Base-by-base conservation (phyloP, 2,888 invertebrate species). In the Metallyticus violacea region DNA sequence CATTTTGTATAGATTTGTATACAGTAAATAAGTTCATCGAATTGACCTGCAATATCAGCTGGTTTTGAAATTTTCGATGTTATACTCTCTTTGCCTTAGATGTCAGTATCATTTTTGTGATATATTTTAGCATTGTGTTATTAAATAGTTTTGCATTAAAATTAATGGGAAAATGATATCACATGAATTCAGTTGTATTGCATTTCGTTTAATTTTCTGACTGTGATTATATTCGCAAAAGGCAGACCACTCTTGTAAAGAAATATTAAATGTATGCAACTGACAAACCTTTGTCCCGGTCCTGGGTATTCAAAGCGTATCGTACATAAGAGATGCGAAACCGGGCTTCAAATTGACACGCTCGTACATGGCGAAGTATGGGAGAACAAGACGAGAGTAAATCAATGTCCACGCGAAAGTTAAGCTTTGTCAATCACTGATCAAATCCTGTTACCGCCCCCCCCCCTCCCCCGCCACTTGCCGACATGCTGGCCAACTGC, bases 391-490 rank as follows among this genome's bases (percentile, higher is more conserved):
- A 26, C 81, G 26, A 2, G 76, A 85, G 87, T 87, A 87, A 85
- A 87, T 87, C 87, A 87, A 85, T 87, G 87, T 87, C 87, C 22
- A 26, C 28, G 27, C 28, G 30, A 26, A 77, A 26, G 77, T 85
- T 80, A 81, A 81, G 85, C 77, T 87, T 87, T 87, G 87, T 87
- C 87, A 87, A 87, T 87, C 87, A 87, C 79, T 76, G 76, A 30
- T 80, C 81, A 85, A 79, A 86, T 86, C 81, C 86, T 86, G 85
- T 86, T 80, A 85, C 80, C 81, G 81, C 40, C 25, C 76, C 22
- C 27, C 62, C 7, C 40, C 40, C 40, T 9, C 40, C 1, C 40
- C n/a, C n/a, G n/a, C n/a, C n/a, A n/a, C n/a, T n/a, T n/a, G n/a
- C n/a, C n/a, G n/a, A n/a, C n/a, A n/a, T n/a, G 40, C 40, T 40